A percentile compares a stretch with the other conserved stretches of the same genome.
These are phyloP conservation scores for Nettapus auritus DNA, from an alignment of 2,113 vertebrate species.

Conservation along the genomic window DNA sequence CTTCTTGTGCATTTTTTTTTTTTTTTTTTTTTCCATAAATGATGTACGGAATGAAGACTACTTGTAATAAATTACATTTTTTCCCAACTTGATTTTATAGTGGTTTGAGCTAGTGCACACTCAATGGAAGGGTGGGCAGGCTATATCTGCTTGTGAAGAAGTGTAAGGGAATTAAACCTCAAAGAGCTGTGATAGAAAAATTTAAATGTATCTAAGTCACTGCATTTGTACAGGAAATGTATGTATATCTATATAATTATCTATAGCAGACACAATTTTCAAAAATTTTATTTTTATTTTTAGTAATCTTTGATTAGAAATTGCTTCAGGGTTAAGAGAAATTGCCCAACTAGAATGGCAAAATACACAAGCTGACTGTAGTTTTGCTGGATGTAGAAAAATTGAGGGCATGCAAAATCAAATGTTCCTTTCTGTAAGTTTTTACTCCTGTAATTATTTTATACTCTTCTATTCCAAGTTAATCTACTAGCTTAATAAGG, in stretches of 20 bases:
- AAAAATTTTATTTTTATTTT: neutral
- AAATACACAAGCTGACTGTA: neutral
- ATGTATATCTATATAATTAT: neutral
- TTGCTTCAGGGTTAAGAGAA: neutral
- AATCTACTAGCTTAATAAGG: neutral
- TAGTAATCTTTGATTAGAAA: neutral
- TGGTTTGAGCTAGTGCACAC: neutral
- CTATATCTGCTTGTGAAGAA: neutral
- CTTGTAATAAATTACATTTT: neutral
- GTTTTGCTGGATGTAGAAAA: neutral
- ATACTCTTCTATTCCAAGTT: neutral
- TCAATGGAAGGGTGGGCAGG: neutral
- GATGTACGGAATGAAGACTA: neutral
- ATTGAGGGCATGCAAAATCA: neutral
- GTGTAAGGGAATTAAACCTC: neutral
- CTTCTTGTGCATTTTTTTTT: neutral
- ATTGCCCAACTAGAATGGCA: neutral
- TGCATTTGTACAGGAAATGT: neutral
- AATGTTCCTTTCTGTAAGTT: neutral
- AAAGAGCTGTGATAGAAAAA: neutral
- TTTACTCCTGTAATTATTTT: constrained; percentile 19
- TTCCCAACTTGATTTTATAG: neutral
- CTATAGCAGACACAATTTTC: neutral
- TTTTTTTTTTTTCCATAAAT: neutral
- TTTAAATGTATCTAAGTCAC: neutral